phyloP scores from a whole-genome alignment of 2,113 vertebrate genomes.

The Neogobius melanostomus region DNA sequence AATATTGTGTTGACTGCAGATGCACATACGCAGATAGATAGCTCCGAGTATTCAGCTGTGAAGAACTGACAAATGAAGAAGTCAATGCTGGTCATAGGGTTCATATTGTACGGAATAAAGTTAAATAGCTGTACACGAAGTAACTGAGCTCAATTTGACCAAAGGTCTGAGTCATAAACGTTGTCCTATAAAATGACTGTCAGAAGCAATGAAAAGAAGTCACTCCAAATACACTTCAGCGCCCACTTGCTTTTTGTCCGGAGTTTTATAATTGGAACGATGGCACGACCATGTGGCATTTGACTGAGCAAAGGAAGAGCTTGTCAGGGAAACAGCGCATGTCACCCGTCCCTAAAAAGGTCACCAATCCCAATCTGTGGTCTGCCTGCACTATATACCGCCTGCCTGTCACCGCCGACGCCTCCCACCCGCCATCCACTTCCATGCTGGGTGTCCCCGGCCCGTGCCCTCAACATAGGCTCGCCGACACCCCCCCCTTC shows the following conservation, averaged over 20 bases:
- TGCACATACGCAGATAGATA: constrained; percentile 1
- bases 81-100: constrained; percentile 34
- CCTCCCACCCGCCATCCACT: constrained; percentile 18
- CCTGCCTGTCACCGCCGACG: constrained; percentile 57
- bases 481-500: constrained; percentile 46
- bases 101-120: constrained; percentile 8
- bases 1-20: constrained; percentile 12
- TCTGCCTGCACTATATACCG: constrained; percentile 32
- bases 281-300: constrained; percentile 47
- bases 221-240: too few species aligned
- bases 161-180: too few species aligned
- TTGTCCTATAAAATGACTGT: too few species aligned
- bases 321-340: constrained; percentile 74
- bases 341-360: constrained; percentile 68
- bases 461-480: constrained; percentile 28
- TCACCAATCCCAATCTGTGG: constrained; percentile 58
- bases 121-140: neutral
- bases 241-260: too few species aligned
- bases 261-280: too few species aligned
- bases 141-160: too few species aligned
- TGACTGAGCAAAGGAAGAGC: constrained; percentile 73
- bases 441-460: constrained; percentile 47
- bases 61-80: constrained; percentile 16
- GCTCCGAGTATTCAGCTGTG: neutral
- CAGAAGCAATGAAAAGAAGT: too few species aligned